These are phyloP conservation scores for Drosophila pseudoobscura DNA, from an alignment of 1,140 invertebrate species.

Conservation along the genomic window DNA sequence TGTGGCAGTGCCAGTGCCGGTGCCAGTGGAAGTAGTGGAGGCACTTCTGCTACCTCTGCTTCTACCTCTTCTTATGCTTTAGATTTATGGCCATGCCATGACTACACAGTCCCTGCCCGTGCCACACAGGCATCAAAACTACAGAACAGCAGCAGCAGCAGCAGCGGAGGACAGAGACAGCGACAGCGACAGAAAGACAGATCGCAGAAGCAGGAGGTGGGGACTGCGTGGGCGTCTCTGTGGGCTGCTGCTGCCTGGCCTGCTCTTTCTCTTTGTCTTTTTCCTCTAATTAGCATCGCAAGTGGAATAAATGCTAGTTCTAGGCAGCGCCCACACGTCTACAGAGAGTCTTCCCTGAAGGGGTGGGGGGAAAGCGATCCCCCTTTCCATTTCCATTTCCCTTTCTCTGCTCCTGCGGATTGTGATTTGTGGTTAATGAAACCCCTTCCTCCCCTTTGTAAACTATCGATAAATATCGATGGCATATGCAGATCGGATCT, in stretches of 20 bases:
- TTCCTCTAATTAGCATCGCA: slow-evolving; percentile 64
- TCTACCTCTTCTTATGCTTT: slow-evolving; percentile 31
- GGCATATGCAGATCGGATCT: too few relatives aligned
- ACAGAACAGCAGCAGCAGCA: not conserved
- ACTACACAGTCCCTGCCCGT: slow-evolving; percentile 3
- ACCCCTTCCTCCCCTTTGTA: too few relatives aligned
- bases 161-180: not conserved
- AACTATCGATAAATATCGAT: too few relatives aligned
- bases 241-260: not conserved
- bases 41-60: slow-evolving; percentile 8
- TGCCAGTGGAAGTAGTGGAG: not conserved
- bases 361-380: too few relatives aligned
- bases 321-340: slow-evolving; percentile 13
- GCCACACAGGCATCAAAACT: slow-evolving; percentile 6
- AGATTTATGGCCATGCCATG: slow-evolving; percentile 66
- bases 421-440: too few relatives aligned
- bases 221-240: slow-evolving; percentile 42
- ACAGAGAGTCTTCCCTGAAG: not conserved
- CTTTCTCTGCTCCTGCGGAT: too few relatives aligned
- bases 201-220: slow-evolving; percentile 13
- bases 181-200: slow-evolving; percentile 1
- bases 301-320: slow-evolving; percentile 32
- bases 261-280: slow-evolving; percentile 16
- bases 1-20: not conserved
- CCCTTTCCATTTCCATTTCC: too few relatives aligned